Percentiles rank a stretch among this genome's conserved stretches.
Evolutionary conservation across 2,888 invertebrate genomes (phyloP).

Genomic region (Mystacides longicornis): DNA sequence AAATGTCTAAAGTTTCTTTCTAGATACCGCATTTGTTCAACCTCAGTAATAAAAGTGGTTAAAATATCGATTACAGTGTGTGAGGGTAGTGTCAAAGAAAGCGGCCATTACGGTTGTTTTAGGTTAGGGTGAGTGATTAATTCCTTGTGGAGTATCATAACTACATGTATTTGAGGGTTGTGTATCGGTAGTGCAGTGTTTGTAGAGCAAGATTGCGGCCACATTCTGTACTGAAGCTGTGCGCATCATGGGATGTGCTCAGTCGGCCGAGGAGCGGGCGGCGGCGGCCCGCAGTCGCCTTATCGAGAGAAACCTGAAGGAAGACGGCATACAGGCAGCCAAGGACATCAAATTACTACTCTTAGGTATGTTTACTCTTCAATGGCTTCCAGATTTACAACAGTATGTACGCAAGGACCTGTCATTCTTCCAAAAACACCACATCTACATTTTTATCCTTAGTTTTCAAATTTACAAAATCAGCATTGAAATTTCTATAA

Average conservation of each 20-base stretch:
- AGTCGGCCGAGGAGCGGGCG: conserved; percentile 98
- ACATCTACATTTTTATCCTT: too few relatives aligned
- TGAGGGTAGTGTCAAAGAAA: conserved; percentile 19
- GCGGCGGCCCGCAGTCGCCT: conserved; percentile 95
- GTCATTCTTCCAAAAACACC: too few relatives aligned
- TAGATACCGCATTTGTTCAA: conserved; percentile 13
- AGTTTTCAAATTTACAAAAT: too few relatives aligned
- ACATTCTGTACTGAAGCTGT: conserved; percentile 31
- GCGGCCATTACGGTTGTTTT: conserved; percentile 23
- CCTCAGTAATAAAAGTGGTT: conserved; percentile 14
- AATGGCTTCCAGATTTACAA: not conserved
- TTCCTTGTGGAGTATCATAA: conserved; percentile 11
- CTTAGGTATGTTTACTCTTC: conserved; percentile 65
- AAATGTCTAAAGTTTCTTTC: conserved; percentile 15
- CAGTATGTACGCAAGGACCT: too few relatives aligned
- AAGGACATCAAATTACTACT: conserved; percentile 98
- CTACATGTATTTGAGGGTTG: conserved; percentile 17
- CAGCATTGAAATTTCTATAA: too few relatives aligned
- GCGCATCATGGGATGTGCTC: conserved; percentile 93
- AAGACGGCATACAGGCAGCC: conserved; percentile 96
- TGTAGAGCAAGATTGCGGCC: conserved; percentile 32
- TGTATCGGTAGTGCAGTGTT: conserved; percentile 31
- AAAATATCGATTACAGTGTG: conserved; percentile 19
- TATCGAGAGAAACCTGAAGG: conserved; percentile 97
- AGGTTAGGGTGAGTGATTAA: conserved; percentile 22